Evolutionary conservation across 2,888 invertebrate genomes (phyloP).

Genomic region (Maniola hyperantus): DNA sequence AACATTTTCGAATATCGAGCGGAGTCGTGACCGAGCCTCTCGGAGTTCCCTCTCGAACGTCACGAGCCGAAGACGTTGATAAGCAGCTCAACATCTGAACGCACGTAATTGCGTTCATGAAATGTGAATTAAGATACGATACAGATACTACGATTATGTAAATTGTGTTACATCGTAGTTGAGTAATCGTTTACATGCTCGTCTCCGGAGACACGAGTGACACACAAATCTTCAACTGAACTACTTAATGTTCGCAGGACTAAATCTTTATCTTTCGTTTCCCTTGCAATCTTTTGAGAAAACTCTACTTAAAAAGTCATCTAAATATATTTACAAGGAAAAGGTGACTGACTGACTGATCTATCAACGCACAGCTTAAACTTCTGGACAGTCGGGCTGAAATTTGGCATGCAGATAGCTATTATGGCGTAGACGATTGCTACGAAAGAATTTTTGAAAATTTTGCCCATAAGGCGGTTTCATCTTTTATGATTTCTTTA

Average conservation of each 20-base stretch:
- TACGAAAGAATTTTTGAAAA: too few species aligned
- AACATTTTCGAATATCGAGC: constrained; percentile 71
- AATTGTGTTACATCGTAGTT: constrained; percentile 21
- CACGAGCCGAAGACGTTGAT: constrained; percentile 54
- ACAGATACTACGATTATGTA: constrained; percentile 31
- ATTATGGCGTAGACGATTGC: too few species aligned
- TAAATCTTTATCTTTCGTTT: background rate
- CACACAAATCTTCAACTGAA: constrained; percentile 6
- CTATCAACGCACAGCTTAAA: too few species aligned
- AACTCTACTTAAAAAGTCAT: background rate
- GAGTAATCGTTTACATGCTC: constrained; percentile 26
- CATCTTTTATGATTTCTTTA: too few species aligned
- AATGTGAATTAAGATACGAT: constrained; percentile 36
- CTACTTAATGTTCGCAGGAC: background rate
- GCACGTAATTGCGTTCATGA: constrained; percentile 37
- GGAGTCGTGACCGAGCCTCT: constrained; percentile 69
- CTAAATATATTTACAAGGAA: too few species aligned
- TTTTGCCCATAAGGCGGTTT: too few species aligned
- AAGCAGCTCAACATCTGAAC: constrained; percentile 35
- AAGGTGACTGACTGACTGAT: too few species aligned
- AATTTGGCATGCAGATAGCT: too few species aligned
- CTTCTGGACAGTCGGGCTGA: too few species aligned
- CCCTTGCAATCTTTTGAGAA: background rate
- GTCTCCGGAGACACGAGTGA: constrained; percentile 17
- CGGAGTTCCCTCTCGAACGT: constrained; percentile 66